These are phyloP conservation scores for Pogonognathellus flavescens DNA, from an alignment of 1,140 invertebrate species.

Conservation along the genomic window DNA sequence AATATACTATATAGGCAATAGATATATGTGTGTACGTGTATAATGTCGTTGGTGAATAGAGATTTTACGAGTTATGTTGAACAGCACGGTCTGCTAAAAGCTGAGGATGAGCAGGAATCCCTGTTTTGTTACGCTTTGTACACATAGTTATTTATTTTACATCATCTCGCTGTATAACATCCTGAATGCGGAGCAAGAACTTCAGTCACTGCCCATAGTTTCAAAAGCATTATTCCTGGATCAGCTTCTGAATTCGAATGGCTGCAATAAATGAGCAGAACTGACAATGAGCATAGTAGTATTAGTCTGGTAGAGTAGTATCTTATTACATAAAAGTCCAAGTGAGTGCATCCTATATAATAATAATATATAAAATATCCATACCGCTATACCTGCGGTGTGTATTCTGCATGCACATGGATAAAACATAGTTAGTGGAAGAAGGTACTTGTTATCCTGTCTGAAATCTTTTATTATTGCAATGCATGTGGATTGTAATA, in stretches of 20 bases:
- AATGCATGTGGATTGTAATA: not conserved
- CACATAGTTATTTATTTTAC: not conserved
- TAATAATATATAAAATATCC: not conserved
- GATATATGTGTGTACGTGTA: no score
- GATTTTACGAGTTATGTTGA: no score
- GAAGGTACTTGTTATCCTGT: not conserved
- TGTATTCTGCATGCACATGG: not conserved
- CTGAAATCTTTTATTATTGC: constrained; percentile 1
- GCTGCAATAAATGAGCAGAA: constrained; percentile 2
- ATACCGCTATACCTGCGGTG: not conserved
- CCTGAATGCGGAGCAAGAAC: not conserved
- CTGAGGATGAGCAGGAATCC: constrained; percentile 4
- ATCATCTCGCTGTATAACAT: not conserved
- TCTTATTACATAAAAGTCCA: not conserved
- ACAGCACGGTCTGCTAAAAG: not conserved
- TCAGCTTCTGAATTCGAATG: constrained; percentile 2
- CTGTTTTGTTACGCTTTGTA: constrained; percentile 33
- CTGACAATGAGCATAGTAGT: not conserved
- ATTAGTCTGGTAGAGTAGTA: not conserved
- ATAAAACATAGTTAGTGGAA: not conserved
- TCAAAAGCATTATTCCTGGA: not conserved
- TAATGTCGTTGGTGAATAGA: no score
- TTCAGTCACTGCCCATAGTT: not conserved
- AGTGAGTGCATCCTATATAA: not conserved
- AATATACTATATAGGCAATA: no score